phyloP scores from a whole-genome alignment of 2,888 invertebrate genomes.

The Lycophotia porphyrea region DNA sequence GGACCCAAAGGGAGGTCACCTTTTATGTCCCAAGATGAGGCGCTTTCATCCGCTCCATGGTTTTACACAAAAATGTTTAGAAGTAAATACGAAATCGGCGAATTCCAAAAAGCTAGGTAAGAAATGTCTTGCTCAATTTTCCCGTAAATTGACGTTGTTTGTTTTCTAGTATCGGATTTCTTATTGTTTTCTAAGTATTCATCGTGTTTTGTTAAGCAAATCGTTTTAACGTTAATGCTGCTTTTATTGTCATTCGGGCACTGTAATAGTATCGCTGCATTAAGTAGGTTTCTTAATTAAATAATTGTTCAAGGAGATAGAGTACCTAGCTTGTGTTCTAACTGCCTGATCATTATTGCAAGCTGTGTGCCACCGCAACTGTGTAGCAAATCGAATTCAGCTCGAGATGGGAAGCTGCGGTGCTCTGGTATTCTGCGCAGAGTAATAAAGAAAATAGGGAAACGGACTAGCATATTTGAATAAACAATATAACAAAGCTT shows the following conservation, averaged over 20 bases:
- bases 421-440: slow-evolving; percentile 9
- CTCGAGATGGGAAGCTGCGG: slow-evolving; percentile 21
- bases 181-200: slow-evolving; percentile 17
- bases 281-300: slow-evolving; percentile 34
- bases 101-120: slow-evolving; percentile 9
- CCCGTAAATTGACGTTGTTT: slow-evolving; percentile 10
- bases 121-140: slow-evolving; percentile 9
- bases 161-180: slow-evolving; percentile 28
- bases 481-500: slow-evolving; percentile 28
- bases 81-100: slow-evolving; percentile 45
- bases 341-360: slow-evolving; percentile 35
- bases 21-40: slow-evolving; percentile 72
- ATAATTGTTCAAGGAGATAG: slow-evolving; percentile 14
- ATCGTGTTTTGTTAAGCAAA: neutral
- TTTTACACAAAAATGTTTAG: slow-evolving; percentile 47
- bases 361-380: slow-evolving; percentile 13
- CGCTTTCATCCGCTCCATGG: slow-evolving; percentile 48
- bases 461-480: slow-evolving; percentile 39
- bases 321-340: neutral
- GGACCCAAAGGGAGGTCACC: slow-evolving; percentile 76
- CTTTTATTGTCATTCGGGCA: neutral
- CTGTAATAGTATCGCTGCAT: neutral
- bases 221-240: neutral
- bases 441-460: slow-evolving; percentile 5
- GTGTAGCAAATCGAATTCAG: slow-evolving; percentile 40